Conservation (phyloP, 2,888 invertebrate genomes). For the Amphiduros pacificus region DNA sequence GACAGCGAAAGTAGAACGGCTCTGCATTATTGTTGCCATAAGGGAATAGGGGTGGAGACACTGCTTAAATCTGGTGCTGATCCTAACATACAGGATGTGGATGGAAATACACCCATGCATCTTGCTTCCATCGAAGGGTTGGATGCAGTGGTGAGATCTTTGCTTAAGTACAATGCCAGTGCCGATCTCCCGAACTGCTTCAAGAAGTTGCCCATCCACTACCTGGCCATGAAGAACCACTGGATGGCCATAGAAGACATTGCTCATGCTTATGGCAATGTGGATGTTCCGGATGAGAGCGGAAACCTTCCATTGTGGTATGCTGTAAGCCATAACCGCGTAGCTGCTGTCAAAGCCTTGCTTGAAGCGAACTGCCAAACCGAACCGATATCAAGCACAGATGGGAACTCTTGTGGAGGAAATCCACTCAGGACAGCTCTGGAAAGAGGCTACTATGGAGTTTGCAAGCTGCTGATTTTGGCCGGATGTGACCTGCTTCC, state of each 20-base stretch:
- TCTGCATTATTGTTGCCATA: slow-evolving; percentile 58
- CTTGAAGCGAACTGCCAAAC: slow-evolving; percentile 46
- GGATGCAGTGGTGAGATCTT: slow-evolving; percentile 41
- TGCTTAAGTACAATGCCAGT: slow-evolving; percentile 37
- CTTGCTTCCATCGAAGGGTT: slow-evolving; percentile 55
- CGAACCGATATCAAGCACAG: slow-evolving; percentile 31
- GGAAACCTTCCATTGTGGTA: slow-evolving; percentile 48
- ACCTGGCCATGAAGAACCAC: slow-evolving; percentile 54
- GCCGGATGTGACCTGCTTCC: slow-evolving; percentile 43
- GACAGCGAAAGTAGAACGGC: slow-evolving; percentile 62
- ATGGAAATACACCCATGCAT: slow-evolving; percentile 48
- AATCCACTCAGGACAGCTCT: slow-evolving; percentile 35
- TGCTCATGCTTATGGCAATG: slow-evolving; percentile 40
- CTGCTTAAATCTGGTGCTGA: slow-evolving; percentile 46
- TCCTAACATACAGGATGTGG: slow-evolving; percentile 42
- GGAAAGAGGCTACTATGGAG: slow-evolving; percentile 30
- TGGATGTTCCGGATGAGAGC: slow-evolving; percentile 39
- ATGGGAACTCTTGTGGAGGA: not conserved
- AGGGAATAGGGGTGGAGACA: slow-evolving; percentile 42
- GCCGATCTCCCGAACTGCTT: slow-evolving; percentile 43
- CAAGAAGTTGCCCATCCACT: slow-evolving; percentile 45
- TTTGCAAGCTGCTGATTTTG: slow-evolving; percentile 48
- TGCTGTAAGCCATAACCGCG: slow-evolving; percentile 43
- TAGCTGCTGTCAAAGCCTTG: slow-evolving; percentile 42
- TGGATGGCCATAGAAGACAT: slow-evolving; percentile 41